phyloP scores from a whole-genome alignment of 1,140 invertebrate genomes.

The Zaprionus camerounensis region DNA sequence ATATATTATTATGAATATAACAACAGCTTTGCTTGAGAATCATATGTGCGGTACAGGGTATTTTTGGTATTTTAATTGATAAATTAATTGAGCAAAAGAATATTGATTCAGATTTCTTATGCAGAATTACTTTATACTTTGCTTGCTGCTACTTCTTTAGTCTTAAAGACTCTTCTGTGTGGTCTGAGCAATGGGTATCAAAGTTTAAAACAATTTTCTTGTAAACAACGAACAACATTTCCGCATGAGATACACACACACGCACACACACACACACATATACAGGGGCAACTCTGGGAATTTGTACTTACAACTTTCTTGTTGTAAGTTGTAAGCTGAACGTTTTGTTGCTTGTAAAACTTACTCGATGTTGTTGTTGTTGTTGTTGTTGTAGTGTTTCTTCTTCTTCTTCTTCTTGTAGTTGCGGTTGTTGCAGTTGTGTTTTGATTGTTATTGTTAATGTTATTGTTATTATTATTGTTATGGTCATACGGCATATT shows the following conservation, averaged over 20 bases:
- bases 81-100: too few relatives aligned
- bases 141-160: too few relatives aligned
- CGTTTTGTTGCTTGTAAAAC: slow-evolving; percentile 30
- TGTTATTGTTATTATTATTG: slow-evolving; percentile 32
- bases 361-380: neutral
- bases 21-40: neutral
- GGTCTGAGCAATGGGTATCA: neutral
- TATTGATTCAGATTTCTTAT: too few relatives aligned
- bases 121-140: too few relatives aligned
- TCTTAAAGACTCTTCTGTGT: neutral
- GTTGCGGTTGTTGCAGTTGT: slow-evolving; percentile 9
- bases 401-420: neutral
- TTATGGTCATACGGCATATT: slow-evolving; percentile 7
- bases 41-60: neutral
- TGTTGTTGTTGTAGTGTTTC: neutral
- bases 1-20: neutral
- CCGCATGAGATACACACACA: slow-evolving; percentile 42
- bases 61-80: too few relatives aligned
- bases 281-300: slow-evolving; percentile 43
- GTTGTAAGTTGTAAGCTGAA: slow-evolving; percentile 33
- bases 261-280: slow-evolving; percentile 22
- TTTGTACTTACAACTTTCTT: slow-evolving; percentile 46
- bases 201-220: slow-evolving; percentile 54
- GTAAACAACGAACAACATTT: slow-evolving; percentile 61
- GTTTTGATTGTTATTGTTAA: slow-evolving; percentile 1